A percentile compares a stretch with the other conserved stretches of the same genome.
Conservation (phyloP, 2,888 invertebrate species). For the Podotricha telesiphe region DNA sequence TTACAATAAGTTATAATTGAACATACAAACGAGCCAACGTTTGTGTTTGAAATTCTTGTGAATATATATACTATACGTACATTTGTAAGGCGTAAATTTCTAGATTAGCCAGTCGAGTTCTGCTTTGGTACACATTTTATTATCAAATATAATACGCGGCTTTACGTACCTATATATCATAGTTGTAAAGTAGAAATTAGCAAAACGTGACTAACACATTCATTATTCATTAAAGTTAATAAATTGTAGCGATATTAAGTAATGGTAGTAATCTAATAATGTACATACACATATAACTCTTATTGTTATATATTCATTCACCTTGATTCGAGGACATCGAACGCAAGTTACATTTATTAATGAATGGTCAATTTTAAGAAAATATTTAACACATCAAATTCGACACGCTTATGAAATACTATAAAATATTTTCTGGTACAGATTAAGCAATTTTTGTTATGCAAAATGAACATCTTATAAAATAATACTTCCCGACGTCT, state of each 20-base stretch:
- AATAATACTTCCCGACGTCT: no score
- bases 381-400: neutral
- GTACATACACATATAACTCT: constrained; percentile 26
- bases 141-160: constrained; percentile 42
- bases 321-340: constrained; percentile 19
- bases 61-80: neutral
- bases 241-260: constrained; percentile 40
- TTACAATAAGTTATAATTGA: constrained; percentile 14
- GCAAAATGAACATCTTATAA: no score
- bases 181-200: constrained; percentile 43
- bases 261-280: constrained; percentile 33
- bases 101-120: neutral
- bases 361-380: neutral
- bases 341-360: neutral
- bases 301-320: constrained; percentile 24
- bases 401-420: neutral
- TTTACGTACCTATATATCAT: constrained; percentile 39
- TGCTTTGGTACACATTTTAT: constrained; percentile 25
- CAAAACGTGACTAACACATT: constrained; percentile 42
- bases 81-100: constrained; percentile 4
- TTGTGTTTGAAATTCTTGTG: constrained; percentile 6
- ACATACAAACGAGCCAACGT: neutral
- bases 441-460: neutral
- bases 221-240: constrained; percentile 44
- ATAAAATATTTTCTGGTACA: neutral